Evolutionary conservation across 1,140 invertebrate genomes (phyloP).

Genomic region (Scaptomyza hsui): DNA sequence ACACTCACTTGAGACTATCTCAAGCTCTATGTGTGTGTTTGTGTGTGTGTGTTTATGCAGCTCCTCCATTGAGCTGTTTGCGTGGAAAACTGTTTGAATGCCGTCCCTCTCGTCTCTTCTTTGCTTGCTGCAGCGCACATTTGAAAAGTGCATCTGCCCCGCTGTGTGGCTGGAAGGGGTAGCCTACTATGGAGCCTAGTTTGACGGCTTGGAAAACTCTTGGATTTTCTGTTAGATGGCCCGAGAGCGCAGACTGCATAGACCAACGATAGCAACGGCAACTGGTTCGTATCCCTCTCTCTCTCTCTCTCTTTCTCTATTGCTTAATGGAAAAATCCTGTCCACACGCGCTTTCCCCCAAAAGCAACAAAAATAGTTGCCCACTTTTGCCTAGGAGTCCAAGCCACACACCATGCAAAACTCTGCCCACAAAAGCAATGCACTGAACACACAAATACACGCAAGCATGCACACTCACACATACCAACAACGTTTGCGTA

Average conservation of each 20-base stretch:
- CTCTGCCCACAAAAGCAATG: not conserved
- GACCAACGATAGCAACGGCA: constrained; percentile 51
- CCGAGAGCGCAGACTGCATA: constrained; percentile 49
- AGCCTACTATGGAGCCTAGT: constrained; percentile 60
- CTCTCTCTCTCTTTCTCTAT: not conserved
- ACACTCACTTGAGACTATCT: constrained; percentile 16
- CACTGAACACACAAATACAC: constrained; percentile 10
- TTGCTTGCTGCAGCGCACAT: constrained; percentile 54
- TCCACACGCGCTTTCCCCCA: constrained; percentile 67
- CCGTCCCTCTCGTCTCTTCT: constrained; percentile 3
- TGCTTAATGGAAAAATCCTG: constrained; percentile 67
- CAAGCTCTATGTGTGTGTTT: constrained; percentile 14
- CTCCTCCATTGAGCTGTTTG: constrained; percentile 60
- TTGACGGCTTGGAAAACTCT: constrained; percentile 78
- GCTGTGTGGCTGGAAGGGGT: constrained; percentile 6
- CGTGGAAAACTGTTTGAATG: constrained; percentile 68
- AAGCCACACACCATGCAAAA: not conserved
- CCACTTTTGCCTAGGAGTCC: not conserved
- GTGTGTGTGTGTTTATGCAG: constrained; percentile 36
- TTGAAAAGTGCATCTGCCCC: constrained; percentile 76
- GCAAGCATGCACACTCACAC: constrained; percentile 18
- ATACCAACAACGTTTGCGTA: constrained; percentile 42
- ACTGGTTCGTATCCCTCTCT: constrained; percentile 60
- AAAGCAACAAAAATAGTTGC: constrained; percentile 37
- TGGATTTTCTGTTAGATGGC: constrained; percentile 67